These are phyloP conservation scores for Ploceus nigricollis DNA, from an alignment of 2,113 vertebrate species.

Conservation along the genomic window DNA sequence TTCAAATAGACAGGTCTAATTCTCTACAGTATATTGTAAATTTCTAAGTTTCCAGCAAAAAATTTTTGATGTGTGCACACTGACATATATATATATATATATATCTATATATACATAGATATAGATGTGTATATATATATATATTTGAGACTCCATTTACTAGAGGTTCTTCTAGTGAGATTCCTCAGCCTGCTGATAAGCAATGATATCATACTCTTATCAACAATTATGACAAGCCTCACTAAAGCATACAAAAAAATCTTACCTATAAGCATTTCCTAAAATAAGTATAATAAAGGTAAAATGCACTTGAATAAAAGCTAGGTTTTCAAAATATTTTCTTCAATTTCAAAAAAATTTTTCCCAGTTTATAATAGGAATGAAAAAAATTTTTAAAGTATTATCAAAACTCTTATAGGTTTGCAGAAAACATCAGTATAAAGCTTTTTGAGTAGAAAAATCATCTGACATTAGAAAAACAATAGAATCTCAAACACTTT, in stretches of 20 bases:
- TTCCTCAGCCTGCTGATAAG: neutral
- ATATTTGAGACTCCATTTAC: neutral
- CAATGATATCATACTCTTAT: neutral
- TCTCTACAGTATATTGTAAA: neutral
- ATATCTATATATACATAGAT: too few relatives aligned
- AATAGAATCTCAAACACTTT: neutral
- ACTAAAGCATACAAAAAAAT: neutral
- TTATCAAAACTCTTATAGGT: neutral
- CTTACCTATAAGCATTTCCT: neutral
- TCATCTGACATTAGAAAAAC: neutral
- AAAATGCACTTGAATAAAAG: neutral
- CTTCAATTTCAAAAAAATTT: neutral
- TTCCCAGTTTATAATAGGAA: neutral
- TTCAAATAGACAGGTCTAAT: neutral
- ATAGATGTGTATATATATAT: too few relatives aligned
- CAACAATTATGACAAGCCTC: neutral
- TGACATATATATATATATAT: neutral
- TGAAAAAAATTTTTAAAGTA: neutral
- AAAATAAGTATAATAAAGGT: neutral
- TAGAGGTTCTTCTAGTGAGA: neutral
- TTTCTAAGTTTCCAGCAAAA: neutral
- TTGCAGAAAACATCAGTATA: neutral
- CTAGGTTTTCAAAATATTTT: neutral
- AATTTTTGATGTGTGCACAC: fast-evolving
- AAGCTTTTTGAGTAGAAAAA: neutral